A percentile compares a stretch with the other conserved stretches of the same genome.
Conservation (phyloP, 2,888 invertebrate species). For the Ctenicera cuprea region DNA sequence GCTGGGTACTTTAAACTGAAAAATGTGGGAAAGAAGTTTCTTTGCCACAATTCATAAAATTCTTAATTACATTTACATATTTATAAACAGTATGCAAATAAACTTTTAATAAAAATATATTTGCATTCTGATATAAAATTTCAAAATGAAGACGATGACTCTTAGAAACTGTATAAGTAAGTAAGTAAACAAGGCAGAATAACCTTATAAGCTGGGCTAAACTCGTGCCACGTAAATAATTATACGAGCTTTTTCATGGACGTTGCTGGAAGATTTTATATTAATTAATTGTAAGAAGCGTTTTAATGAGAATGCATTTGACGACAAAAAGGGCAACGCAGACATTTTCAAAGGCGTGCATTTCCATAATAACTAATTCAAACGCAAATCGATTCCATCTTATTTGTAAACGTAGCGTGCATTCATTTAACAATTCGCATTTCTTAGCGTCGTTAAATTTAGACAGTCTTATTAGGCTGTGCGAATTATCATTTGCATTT, state of each 20-base stretch:
- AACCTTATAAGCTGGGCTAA: background rate
- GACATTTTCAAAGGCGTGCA: background rate
- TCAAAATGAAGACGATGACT: constrained; percentile 15
- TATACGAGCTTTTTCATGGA: constrained; percentile 12
- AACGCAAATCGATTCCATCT: constrained; percentile 8
- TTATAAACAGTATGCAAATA: constrained; percentile 32
- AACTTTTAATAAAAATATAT: constrained; percentile 27
- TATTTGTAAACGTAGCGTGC: constrained; percentile 29
- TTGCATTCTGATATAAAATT: constrained; percentile 30
- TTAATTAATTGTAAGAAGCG: background rate
- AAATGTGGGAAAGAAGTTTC: background rate
- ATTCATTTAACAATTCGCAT: constrained; percentile 28
- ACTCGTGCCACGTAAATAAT: constrained; percentile 26
- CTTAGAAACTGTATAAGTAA: constrained; percentile 14
- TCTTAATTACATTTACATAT: constrained; percentile 29
- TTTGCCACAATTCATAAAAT: constrained; percentile 24
- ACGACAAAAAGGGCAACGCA: background rate
- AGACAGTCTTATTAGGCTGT: constrained; percentile 26
- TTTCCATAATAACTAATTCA: constrained; percentile 15
- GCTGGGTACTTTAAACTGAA: too few species aligned
- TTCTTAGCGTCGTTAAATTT: constrained; percentile 28
- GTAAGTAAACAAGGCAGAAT: background rate
- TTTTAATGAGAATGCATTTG: background rate
- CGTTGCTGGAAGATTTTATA: background rate
- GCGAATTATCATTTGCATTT: constrained; percentile 37